phyloP scores from a whole-genome alignment of 2,113 vertebrate genomes.

The Plestiodon gilberti region DNA sequence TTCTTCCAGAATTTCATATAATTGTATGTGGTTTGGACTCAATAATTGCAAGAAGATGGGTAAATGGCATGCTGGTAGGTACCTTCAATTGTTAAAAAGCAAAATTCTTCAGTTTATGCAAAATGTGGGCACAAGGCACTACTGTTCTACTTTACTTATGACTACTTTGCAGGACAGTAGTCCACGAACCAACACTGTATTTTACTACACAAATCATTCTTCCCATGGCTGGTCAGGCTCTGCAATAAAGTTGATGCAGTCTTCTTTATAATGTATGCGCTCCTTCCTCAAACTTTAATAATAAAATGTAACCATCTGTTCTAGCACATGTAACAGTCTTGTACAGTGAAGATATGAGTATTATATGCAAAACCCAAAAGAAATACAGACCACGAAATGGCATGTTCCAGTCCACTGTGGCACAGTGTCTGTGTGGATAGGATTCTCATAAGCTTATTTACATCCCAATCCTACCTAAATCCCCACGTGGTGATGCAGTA shows the following conservation, averaged over 20 bases:
- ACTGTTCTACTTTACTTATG: background rate
- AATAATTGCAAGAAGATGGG: conserved; percentile 93
- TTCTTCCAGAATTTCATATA: conserved; percentile 91
- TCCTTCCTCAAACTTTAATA: too few species aligned
- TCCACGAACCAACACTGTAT: background rate
- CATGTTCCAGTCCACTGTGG: too few species aligned
- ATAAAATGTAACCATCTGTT: too few species aligned
- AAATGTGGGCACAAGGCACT: background rate
- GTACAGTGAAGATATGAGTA: too few species aligned
- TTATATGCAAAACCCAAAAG: too few species aligned
- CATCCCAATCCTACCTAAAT: too few species aligned
- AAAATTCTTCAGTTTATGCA: background rate
- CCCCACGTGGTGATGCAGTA: too few species aligned
- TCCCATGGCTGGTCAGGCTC: background rate
- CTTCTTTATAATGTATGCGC: too few species aligned
- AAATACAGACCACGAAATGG: too few species aligned
- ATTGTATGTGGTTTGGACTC: conserved; percentile 97
- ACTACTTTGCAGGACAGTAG: background rate
- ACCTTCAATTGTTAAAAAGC: background rate
- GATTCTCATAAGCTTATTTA: background rate
- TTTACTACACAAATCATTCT: background rate
- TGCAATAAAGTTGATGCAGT: background rate
- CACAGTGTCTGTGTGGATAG: too few species aligned
- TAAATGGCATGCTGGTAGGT: conserved; percentile 96
- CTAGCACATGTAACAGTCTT: too few species aligned